phyloP scores from a whole-genome alignment of 2,888 invertebrate genomes.

The Prosopocoilus inquinatus region DNA sequence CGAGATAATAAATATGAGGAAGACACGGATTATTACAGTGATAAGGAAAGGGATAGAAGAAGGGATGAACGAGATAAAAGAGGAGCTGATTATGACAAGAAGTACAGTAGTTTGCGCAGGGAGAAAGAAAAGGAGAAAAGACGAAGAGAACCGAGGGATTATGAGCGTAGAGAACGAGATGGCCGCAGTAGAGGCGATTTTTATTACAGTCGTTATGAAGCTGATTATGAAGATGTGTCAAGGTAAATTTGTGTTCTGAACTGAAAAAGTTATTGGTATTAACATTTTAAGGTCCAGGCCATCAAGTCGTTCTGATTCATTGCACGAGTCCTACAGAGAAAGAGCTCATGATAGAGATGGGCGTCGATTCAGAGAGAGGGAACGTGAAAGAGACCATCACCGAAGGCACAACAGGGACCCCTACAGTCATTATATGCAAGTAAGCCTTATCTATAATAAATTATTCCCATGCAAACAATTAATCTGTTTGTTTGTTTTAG shows the following conservation, averaged over 20 bases:
- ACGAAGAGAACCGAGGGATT: conserved; percentile 44
- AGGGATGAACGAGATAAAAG: conserved; percentile 42
- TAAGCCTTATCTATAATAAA: conserved; percentile 20
- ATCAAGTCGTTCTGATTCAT: conserved; percentile 49
- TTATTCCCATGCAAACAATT: background rate
- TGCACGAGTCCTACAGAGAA: conserved; percentile 46
- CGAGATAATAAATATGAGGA: conserved; percentile 61
- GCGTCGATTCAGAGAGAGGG: conserved; percentile 38
- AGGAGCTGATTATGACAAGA: conserved; percentile 44
- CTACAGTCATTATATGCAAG: conserved; percentile 46
- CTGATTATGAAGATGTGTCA: conserved; percentile 43
- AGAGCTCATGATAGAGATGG: conserved; percentile 45
- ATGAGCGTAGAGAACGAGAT: conserved; percentile 42
- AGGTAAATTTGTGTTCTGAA: conserved; percentile 22
- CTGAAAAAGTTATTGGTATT: background rate
- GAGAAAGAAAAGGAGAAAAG: conserved; percentile 40
- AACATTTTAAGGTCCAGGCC: conserved; percentile 39
- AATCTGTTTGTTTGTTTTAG: conserved; percentile 29
- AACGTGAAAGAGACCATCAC: conserved; percentile 37
- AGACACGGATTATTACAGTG: conserved; percentile 68
- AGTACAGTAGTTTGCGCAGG: conserved; percentile 45
- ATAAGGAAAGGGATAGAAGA: conserved; percentile 59
- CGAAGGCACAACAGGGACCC: conserved; percentile 40
- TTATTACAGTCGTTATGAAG: conserved; percentile 44
- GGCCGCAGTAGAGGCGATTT: conserved; percentile 38